Conservation (phyloP, 2,888 invertebrate genomes). For the Lasius platythorax region DNA sequence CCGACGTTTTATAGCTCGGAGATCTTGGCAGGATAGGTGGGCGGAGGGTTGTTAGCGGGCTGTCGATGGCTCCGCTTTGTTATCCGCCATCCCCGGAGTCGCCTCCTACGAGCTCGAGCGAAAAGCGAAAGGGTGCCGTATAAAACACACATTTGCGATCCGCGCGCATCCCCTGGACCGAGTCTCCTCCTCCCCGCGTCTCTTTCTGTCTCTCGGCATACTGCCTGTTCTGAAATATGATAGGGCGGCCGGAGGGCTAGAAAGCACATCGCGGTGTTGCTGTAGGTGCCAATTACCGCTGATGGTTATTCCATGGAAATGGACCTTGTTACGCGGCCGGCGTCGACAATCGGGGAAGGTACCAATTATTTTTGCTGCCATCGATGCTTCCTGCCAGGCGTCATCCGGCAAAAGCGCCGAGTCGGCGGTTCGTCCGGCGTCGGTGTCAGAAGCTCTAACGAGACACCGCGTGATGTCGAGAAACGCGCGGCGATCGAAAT, state of each 20-base stretch:
- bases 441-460: slow-evolving; percentile 68
- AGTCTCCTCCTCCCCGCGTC: slow-evolving; percentile 69
- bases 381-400: slow-evolving; percentile 76
- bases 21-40: slow-evolving; percentile 62
- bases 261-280: slow-evolving; percentile 75
- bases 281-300: slow-evolving; percentile 85
- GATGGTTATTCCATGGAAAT: slow-evolving; percentile 86
- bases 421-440: slow-evolving; percentile 66
- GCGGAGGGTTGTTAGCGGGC: slow-evolving; percentile 82
- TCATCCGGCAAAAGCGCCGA: slow-evolving; percentile 74
- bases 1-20: slow-evolving; percentile 53
- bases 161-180: slow-evolving; percentile 75
- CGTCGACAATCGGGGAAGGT: slow-evolving; percentile 81
- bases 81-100: slow-evolving; percentile 71
- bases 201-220: slow-evolving; percentile 39
- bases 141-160: slow-evolving; percentile 81
- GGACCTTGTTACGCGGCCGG: slow-evolving; percentile 83
- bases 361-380: slow-evolving; percentile 83
- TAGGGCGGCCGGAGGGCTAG: slow-evolving; percentile 74
- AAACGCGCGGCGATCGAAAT: slow-evolving; percentile 46
- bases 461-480: slow-evolving; percentile 68
- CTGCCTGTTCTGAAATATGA: slow-evolving; percentile 82
- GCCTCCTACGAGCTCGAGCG: slow-evolving; percentile 61
- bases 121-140: slow-evolving; percentile 81
- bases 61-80: slow-evolving; percentile 83